phyloP scores from a whole-genome alignment of 2,113 vertebrate genomes.

The Malaclemys terrapin region DNA sequence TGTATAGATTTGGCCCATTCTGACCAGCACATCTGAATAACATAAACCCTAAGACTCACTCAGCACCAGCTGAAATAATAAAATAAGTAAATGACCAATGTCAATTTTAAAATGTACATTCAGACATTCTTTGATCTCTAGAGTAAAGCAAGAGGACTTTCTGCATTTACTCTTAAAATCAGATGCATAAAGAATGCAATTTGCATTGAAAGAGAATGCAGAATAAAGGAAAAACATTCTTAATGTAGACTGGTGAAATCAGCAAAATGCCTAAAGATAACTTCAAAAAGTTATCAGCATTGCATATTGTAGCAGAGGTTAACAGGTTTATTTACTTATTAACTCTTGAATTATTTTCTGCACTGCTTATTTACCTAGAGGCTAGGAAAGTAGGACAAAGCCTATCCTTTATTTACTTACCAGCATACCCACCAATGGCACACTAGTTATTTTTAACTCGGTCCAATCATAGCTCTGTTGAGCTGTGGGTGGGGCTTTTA shows the following conservation, averaged over 20 bases:
- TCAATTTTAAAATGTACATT: neutral
- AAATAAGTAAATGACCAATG: neutral
- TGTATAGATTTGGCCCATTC: neutral
- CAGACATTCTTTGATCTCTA: neutral
- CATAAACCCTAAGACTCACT: neutral
- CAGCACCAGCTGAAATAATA: neutral
- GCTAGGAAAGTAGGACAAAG: conserved; percentile 69
- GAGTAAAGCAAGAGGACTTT: neutral
- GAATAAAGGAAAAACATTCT: conserved; percentile 15
- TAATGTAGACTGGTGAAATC: conserved; percentile 12
- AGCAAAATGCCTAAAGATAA: conserved; percentile 20
- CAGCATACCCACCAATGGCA: conserved; percentile 46
- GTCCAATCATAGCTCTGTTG: conserved; percentile 45
- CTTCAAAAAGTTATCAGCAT: conserved; percentile 12
- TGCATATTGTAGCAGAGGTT: conserved; percentile 49
- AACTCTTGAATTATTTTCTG: conserved; percentile 28
- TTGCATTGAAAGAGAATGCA: neutral
- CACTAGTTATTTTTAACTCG: conserved; percentile 63
- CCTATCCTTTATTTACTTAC: conserved; percentile 65
- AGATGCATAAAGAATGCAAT: conserved; percentile 14
- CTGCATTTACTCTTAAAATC: neutral
- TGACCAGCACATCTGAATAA: neutral
- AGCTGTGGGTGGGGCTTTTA: conserved; percentile 59
- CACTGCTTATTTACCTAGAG: conserved; percentile 54
- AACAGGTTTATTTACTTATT: conserved; percentile 59